Evolutionary conservation across 2,888 invertebrate genomes (phyloP).

Genomic region (Oxytorus armatus): DNA sequence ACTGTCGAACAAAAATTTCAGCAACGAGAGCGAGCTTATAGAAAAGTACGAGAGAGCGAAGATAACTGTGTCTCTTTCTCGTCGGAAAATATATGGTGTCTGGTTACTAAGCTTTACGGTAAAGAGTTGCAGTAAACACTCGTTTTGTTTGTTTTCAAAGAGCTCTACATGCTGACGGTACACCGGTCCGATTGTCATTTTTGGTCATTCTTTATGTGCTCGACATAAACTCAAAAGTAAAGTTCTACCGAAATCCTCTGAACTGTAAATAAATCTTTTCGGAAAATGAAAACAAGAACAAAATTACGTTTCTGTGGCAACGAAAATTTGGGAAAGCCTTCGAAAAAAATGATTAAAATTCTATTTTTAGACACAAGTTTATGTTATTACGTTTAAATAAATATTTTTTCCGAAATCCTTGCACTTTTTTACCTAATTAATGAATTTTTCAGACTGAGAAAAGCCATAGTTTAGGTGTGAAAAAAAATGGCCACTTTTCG

Average conservation of each 20-base stretch:
- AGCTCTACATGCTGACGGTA: slow-evolving; percentile 1
- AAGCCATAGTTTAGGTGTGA: no score
- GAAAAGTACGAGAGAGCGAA: slow-evolving; percentile 35
- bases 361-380: no score
- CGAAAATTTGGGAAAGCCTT: no score
- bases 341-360: no score
- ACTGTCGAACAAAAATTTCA: slow-evolving; percentile 73
- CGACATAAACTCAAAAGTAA: not conserved
- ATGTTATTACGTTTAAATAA: no score
- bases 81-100: slow-evolving; percentile 73
- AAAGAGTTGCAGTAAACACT: slow-evolving; percentile 78
- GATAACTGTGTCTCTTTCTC: slow-evolving; percentile 49
- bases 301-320: no score
- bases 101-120: slow-evolving; percentile 81
- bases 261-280: no score
- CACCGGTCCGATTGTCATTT: slow-evolving; percentile 44
- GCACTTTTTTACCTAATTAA: no score
- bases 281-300: no score
- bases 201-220: slow-evolving; percentile 12
- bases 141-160: slow-evolving; percentile 61
- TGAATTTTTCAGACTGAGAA: no score
- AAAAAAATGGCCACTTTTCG: no score
- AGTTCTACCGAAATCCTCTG: not conserved
- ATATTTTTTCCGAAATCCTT: no score
- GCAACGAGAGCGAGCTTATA: slow-evolving; percentile 35